phyloP scores from a whole-genome alignment of 2,888 invertebrate species.

The Pinctada fucata region DNA sequence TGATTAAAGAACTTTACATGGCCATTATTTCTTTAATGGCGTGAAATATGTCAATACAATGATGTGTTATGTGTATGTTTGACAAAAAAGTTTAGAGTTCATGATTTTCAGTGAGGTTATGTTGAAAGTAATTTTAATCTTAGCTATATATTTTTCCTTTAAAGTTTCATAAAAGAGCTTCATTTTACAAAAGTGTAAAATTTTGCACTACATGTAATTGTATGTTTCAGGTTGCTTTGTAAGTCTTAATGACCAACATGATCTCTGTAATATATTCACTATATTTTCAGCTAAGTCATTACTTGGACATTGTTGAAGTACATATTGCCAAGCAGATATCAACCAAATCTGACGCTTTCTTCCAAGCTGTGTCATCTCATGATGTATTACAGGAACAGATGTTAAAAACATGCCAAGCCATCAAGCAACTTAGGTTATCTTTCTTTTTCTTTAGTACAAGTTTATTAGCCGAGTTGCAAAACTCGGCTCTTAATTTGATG shows the following conservation, averaged over 20 bases:
- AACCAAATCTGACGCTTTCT: constrained; percentile 96
- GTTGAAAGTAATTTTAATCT: background rate
- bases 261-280: background rate
- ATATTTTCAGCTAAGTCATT: constrained; percentile 86
- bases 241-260: too few relatives aligned
- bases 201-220: too few relatives aligned
- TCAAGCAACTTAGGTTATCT: constrained; percentile 71
- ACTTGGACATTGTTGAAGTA: constrained; percentile 95
- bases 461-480: too few relatives aligned
- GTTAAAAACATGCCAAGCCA: constrained; percentile 77
- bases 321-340: constrained; percentile 95
- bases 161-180: background rate
- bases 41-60: too few relatives aligned
- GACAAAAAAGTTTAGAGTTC: background rate
- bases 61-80: background rate
- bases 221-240: too few relatives aligned
- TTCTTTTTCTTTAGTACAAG: background rate
- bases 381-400: constrained; percentile 97
- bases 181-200: too few relatives aligned
- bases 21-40: too few relatives aligned
- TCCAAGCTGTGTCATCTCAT: constrained; percentile 98
- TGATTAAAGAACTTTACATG: too few relatives aligned
- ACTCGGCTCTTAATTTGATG: too few relatives aligned
- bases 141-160: background rate
- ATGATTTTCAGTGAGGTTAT: background rate